Evolutionary conservation across 2,113 vertebrate genomes (phyloP), one percentile per base, ranked within the genome.

Genomic region (Elachura formosa): DNA sequence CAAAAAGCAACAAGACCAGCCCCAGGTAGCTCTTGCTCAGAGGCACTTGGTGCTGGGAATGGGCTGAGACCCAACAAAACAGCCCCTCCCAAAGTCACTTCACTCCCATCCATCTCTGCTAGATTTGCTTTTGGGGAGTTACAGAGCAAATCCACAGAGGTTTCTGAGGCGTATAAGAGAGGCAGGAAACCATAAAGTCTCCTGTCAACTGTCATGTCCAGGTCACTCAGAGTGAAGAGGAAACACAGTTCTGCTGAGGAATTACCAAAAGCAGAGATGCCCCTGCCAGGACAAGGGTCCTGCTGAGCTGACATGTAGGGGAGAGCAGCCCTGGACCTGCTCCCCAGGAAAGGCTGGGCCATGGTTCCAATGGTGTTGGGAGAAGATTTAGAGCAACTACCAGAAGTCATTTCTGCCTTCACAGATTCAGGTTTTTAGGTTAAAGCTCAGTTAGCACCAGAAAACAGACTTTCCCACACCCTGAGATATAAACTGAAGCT

Each of bases 291-390:
- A 8, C 18, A 55, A 18, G 23, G 49, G 31, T 46, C 51, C 40
- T 68, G 63, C 71, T 69, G 82, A 80, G 75, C 89, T 67, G 25
- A 52, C 38, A 7, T 0, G 1, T 1, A 11, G 36, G 68, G 1
- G 5, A 46, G 45, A 64, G 63, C 80, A 87, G 68, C 36, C 54
- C 23, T 3, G 7, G 38, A 14, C 11, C 45, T 51, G 36, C 31
- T 10, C 23, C 40, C 43, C 3, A 3, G 71, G 43, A 59, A 51
- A 40, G 26, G 51, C 43, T 5, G 4, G 90, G 26, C 18, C 2
- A 0, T 3, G 1, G 48, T 17, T 45, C 45, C 31, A 69, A 5
- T 15, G 31, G 11, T 5, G 2, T 1, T 31, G 31, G 24, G 45
- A 71, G n/a, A 52, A 79, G 23, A 28, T 66, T 94, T 48, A 51